Evolutionary conservation across 2,113 vertebrate genomes (phyloP), one percentile per base, ranked within the genome.

Genomic region (Rhegmatorhina hoffmannsi): DNA sequence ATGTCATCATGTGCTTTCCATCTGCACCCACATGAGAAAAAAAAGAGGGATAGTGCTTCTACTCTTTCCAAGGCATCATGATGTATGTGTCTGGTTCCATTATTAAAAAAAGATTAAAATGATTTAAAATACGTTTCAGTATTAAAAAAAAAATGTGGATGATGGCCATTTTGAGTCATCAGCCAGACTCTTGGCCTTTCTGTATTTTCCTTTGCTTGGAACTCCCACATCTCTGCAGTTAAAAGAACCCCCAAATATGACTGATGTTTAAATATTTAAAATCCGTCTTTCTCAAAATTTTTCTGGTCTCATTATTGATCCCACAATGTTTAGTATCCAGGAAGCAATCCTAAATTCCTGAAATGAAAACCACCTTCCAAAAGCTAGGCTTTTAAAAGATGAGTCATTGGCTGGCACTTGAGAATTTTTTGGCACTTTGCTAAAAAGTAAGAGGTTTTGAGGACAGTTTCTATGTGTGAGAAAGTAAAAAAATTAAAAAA

Each of bases 361-460:
- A 97, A 97, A 96, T 90, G 95, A 98, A 97, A 97, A 96, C 92
- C 95, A 96, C 79, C 93, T 97, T 92, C 77, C 96, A 93, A 95
- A 59, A 38, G 24, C 84, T 76, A 96, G 91, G 95, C 93, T 96
- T 91, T 95, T 72, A 73, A 86, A 84, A 76, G 78, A 88, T 97
- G 97, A 98, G 96, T 97, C 97, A 97, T 33, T 89, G 93, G 49
- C 92, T 97, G 97, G 96, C 98, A 94, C 84, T 55, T 69, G 80
- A 82, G 52, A 58, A 76, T 84, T 82, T 86, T 96, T 86, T 97
- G 96, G 96, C 96, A 94, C 82, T 93, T 95, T 92, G 66, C 29
- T 89, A 96, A 84, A 81, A 94, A 96, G 83, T 83, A 95, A 94
- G 92, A 91, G 95, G 76, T 92, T 98, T 96, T 95, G 95, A 93